Evolutionary conservation across 1,140 invertebrate genomes (phyloP).

Genomic region (Stegodyphus mimosarum): DNA sequence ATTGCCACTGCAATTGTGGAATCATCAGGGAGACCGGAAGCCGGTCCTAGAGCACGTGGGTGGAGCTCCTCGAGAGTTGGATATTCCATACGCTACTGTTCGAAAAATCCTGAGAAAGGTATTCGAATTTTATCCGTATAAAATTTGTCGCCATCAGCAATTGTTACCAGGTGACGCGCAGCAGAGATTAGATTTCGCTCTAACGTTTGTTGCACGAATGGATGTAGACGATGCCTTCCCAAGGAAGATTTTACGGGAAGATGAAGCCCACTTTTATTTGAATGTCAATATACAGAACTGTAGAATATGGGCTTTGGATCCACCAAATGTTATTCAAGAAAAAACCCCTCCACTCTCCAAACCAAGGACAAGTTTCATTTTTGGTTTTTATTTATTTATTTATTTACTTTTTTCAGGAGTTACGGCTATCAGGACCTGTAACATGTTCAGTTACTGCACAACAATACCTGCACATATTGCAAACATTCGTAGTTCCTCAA

Average conservation of each 20-base stretch:
- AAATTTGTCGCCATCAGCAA: neutral
- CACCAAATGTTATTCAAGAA: slow-evolving; percentile 8
- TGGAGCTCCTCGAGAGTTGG: neutral
- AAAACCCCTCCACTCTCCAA: neutral
- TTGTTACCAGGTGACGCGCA: neutral
- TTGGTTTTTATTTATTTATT: neutral
- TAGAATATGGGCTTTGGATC: slow-evolving; percentile 1
- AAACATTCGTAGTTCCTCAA: too few species aligned
- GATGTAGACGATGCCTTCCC: slow-evolving; percentile 3
- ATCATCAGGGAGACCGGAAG: neutral
- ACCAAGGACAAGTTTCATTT: neutral
- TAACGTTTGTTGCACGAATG: neutral
- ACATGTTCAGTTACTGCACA: neutral
- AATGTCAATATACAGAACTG: neutral
- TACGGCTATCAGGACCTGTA: neutral
- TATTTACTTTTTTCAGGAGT: neutral
- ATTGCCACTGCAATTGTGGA: neutral
- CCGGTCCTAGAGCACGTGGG: neutral
- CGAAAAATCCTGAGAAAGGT: neutral
- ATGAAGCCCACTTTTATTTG: neutral
- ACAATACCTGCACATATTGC: too few species aligned
- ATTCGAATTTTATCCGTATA: slow-evolving; percentile 5
- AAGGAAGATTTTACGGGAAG: neutral
- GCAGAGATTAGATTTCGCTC: neutral
- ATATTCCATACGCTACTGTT: neutral